Conservation (phyloP, 2,113 vertebrate genomes). For the Antigone vipio region DNA sequence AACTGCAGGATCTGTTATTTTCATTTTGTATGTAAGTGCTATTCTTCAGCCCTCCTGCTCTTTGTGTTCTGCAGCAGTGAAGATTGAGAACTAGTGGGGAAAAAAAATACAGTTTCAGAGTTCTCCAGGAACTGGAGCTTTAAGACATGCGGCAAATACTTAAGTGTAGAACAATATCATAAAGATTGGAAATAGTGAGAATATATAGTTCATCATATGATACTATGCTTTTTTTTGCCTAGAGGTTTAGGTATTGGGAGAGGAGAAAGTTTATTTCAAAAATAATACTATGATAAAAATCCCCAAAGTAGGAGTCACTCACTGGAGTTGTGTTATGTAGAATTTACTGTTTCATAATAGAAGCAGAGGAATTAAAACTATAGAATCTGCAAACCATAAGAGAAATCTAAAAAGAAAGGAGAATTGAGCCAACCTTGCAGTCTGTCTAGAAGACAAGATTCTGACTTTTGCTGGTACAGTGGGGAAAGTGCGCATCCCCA, state of each 20-base stretch:
- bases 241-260: neutral
- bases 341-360: neutral
- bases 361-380: neutral
- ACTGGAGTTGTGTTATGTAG: neutral
- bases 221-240: neutral
- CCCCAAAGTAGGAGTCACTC: neutral
- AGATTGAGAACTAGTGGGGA: neutral
- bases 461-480: neutral
- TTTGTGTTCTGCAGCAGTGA: neutral
- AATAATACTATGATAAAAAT: neutral
- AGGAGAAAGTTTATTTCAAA: neutral
- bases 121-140: neutral
- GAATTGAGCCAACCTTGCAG: neutral
- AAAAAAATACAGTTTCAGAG: neutral
- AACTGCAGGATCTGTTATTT: neutral
- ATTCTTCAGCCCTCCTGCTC: neutral
- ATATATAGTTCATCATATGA: neutral
- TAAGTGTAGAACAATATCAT: neutral
- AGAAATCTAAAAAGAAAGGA: neutral
- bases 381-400: neutral
- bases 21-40: neutral
- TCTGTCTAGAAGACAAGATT: neutral
- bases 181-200: neutral
- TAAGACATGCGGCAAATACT: neutral
- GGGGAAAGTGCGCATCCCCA: accelerated